Base-by-base conservation (phyloP, 2,797 vertebrate species). In the Helostoma temminkii region DNA sequence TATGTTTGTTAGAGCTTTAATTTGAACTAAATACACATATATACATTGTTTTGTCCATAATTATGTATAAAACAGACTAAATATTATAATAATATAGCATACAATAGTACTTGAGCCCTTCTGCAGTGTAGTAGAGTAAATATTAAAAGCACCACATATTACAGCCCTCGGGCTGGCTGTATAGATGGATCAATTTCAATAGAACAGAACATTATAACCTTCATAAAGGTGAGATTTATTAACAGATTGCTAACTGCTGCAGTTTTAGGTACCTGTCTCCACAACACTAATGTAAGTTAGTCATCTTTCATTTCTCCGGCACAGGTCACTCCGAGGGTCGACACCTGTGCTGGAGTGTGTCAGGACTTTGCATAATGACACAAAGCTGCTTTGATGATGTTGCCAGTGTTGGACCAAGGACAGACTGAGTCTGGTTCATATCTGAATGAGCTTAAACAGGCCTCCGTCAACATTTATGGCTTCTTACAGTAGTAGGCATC, bases 361-460 rank as follows among this genome's bases (percentile, higher is more conserved):
- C 49, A 28, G 37, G 21, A 22, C 16, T 55, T 22, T 45, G 16
- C 16, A 39, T 36, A 30, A 37, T 45, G 49, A 52, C 46, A 39
- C 28, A 62, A 19, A 64, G 16, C 26, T 34, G 37, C 45, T 70
- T 56, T 42, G 30, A 66, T 25, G 34, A 36, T 28, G 46, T 16
- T 57, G 24, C 25, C 25, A 43, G 5, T 12, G 39, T 24, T 11
- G 28, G 24, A 52, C 7, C 22, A 49, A 49, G 18, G 11, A 62
- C 57, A n/a, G 14, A 55, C 21, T 3, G 2, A 36, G 45, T 34
- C 15, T 34, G 28, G 11, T 50, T 52, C 54, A 34, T 26, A 30
- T 61, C 37, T 48, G 41, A 58, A 22, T 18, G 28, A 37, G 24
- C 7, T 56, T 25, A 18, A 66, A 60, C 55, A 53, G 48, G 10